A percentile compares a stretch with the other conserved stretches of the same genome.
Evolutionary conservation across 2,113 vertebrate genomes (phyloP).

Genomic region (Climacteris rufus): DNA sequence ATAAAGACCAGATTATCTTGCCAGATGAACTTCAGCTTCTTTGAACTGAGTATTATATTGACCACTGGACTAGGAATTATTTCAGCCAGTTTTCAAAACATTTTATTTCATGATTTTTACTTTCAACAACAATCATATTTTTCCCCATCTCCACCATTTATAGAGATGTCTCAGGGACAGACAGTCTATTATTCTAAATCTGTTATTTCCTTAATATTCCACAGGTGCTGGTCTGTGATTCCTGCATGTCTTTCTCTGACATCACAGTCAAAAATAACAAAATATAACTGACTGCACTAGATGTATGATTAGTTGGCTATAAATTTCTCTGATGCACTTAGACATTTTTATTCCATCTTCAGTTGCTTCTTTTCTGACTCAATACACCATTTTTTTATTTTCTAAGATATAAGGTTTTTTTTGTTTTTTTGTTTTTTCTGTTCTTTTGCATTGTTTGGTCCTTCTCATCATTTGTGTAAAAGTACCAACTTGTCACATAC

Average conservation of each 20-base stretch:
- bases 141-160: not conserved
- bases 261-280: not conserved
- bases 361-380: not conserved
- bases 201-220: not conserved
- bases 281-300: not conserved
- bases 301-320: not conserved
- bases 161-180: not conserved
- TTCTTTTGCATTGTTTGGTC: not conserved
- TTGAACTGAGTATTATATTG: not conserved
- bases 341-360: not conserved
- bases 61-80: not conserved
- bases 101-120: not conserved
- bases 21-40: not conserved
- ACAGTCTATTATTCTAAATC: not conserved
- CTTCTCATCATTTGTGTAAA: not conserved
- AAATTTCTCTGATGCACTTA: not conserved
- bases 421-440: not conserved
- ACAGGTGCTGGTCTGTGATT: not conserved
- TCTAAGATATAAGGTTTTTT: not conserved
- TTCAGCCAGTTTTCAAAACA: not conserved
- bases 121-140: not conserved
- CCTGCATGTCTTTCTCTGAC: not conserved
- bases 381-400: not conserved
- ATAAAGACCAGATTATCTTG: not conserved
- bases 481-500: not conserved